Evolutionary conservation across 2,888 invertebrate genomes (phyloP).

Genomic region (Ectropis crepuscularia): DNA sequence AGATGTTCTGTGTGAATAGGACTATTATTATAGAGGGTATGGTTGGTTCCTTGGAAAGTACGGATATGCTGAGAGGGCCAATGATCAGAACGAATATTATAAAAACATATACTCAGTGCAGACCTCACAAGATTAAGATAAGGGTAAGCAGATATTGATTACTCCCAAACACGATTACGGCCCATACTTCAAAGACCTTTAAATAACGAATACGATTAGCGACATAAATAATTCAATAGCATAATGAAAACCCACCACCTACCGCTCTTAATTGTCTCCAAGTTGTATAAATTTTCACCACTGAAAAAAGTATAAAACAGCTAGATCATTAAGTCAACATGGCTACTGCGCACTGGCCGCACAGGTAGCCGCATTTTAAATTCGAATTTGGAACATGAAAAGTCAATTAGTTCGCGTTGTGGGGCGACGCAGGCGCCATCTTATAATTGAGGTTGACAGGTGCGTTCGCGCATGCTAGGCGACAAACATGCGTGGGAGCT

Average conservation of each 20-base stretch:
- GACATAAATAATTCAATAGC: conserved; percentile 1
- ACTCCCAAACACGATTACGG: not conserved
- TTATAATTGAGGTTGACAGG: conserved; percentile 74
- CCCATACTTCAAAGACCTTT: not conserved
- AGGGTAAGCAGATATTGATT: not conserved
- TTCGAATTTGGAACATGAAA: conserved; percentile 77
- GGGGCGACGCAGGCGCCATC: conserved; percentile 66
- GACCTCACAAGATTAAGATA: too few species aligned
- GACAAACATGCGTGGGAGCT: conserved; percentile 51
- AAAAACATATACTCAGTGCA: too few species aligned
- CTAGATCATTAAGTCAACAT: conserved; percentile 53
- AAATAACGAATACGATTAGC: not conserved
- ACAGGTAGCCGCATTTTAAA: conserved; percentile 59
- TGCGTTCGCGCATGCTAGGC: conserved; percentile 66
- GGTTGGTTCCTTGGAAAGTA: too few species aligned
- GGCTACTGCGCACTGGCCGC: conserved; percentile 51
- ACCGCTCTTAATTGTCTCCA: conserved; percentile 28
- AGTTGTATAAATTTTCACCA: conserved; percentile 35
- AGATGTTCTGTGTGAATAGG: too few species aligned
- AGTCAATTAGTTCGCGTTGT: conserved; percentile 79
- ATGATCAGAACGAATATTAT: too few species aligned
- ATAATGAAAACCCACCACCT: conserved; percentile 9
- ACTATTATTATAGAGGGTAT: too few species aligned
- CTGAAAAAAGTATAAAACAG: conserved; percentile 40
- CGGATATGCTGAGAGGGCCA: too few species aligned